Percentiles rank a stretch among this genome's conserved stretches.
These are phyloP conservation scores for Pseudonaja textilis DNA, from an alignment of 2,113 vertebrate genomes.

Conservation along the genomic window DNA sequence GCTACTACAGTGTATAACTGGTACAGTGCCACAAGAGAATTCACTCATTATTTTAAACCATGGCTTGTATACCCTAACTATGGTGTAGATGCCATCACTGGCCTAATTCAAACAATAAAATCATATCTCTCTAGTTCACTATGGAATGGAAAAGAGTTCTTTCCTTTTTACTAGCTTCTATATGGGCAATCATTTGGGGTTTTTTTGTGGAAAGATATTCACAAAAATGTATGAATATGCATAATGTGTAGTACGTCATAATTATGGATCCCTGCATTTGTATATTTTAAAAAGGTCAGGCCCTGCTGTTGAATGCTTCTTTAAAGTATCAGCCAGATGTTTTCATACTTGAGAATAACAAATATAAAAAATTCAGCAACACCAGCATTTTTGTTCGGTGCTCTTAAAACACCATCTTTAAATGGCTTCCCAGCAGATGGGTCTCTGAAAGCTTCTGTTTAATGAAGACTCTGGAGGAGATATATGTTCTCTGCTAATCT, in stretches of 20 bases:
- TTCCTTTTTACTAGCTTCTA: constrained; percentile 19
- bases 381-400: constrained; percentile 31
- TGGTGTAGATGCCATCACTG: not conserved
- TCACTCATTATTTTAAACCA: not conserved
- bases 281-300: constrained; percentile 10
- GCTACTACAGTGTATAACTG: not conserved
- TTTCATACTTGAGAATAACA: constrained; percentile 44
- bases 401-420: constrained; percentile 3
- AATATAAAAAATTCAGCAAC: constrained; percentile 35
- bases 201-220: constrained; percentile 31
- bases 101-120: not conserved
- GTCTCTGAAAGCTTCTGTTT: constrained; percentile 28
- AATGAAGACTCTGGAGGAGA: constrained; percentile 46
- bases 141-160: not conserved
- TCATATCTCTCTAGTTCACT: not conserved
- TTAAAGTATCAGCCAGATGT: not conserved
- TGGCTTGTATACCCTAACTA: not conserved
- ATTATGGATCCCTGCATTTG: not conserved
- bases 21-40: not conserved
- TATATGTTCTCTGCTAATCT: constrained; percentile 24
- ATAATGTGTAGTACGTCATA: not conserved
- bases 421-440: constrained; percentile 39
- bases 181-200: constrained; percentile 18
- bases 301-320: not conserved
- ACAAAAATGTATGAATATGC: not conserved